Percentiles rank a stretch among this genome's conserved stretches.
Evolutionary conservation across 2,888 invertebrate species (phyloP).

Genomic region (Halictus quadricinctus): DNA sequence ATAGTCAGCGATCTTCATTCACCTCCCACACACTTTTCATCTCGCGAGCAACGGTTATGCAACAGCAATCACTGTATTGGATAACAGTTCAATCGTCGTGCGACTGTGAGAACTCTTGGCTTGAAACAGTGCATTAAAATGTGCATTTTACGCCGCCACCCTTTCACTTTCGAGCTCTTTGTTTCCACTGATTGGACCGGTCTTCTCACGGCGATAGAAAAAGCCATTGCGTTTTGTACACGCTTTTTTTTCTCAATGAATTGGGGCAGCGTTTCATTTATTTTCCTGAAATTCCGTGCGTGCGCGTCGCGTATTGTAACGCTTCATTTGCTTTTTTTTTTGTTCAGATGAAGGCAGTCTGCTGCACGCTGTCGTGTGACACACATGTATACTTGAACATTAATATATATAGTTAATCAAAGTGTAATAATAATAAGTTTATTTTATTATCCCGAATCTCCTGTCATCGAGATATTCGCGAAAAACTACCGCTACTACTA

Average conservation of each 20-base stretch:
- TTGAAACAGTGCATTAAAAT: conserved; percentile 50
- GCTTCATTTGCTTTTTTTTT: no score
- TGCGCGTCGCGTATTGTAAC: no score
- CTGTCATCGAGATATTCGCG: no score
- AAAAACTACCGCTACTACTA: no score
- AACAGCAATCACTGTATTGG: conserved; percentile 28
- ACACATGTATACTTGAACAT: no score
- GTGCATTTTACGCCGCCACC: conserved; percentile 53
- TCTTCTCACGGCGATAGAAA: conserved; percentile 43
- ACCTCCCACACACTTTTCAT: not conserved
- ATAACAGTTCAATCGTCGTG: conserved; percentile 41
- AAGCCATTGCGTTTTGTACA: conserved; percentile 22
- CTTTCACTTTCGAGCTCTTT: conserved; percentile 63
- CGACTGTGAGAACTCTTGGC: conserved; percentile 40
- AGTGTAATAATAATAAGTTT: no score
- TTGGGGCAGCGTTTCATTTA: conserved; percentile 3
- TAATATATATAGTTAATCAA: no score
- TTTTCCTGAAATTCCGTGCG: not conserved
- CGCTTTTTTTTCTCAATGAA: not conserved
- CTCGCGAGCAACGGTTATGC: conserved; percentile 7
- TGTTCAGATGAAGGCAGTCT: no score
- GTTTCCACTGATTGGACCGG: conserved; percentile 59
- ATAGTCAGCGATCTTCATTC: not conserved
- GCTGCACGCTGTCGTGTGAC: no score
- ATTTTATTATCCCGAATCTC: no score